Evolutionary conservation across 2,113 vertebrate species (phyloP).

Genomic region (Sebastes schlegelii): DNA sequence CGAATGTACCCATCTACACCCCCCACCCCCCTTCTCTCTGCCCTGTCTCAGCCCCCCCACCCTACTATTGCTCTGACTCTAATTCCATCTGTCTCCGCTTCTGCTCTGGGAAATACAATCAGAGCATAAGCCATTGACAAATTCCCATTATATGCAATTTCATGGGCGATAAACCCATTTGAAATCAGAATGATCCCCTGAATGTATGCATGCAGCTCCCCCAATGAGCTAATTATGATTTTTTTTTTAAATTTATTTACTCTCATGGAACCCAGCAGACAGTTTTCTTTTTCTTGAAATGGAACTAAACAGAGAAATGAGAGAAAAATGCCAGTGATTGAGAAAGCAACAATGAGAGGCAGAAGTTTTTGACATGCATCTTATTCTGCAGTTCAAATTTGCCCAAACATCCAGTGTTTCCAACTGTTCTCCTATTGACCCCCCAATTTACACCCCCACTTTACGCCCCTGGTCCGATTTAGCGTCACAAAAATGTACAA

Average conservation of each 20-base stretch:
- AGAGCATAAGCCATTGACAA: slow-evolving; percentile 71
- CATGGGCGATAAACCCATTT: slow-evolving; percentile 75
- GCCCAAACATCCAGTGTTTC: background rate
- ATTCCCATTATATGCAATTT: slow-evolving; percentile 79
- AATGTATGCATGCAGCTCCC: slow-evolving; percentile 58
- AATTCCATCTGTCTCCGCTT: slow-evolving; percentile 52
- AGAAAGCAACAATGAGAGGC: background rate
- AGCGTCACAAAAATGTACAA: too few species aligned
- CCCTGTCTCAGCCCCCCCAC: background rate
- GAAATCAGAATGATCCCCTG: slow-evolving; percentile 68
- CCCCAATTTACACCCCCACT: too few species aligned
- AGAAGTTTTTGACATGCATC: slow-evolving; percentile 8
- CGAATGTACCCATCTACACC: slow-evolving; percentile 13
- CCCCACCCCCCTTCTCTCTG: background rate
- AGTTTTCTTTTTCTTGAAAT: slow-evolving; percentile 34
- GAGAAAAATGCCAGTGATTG: background rate
- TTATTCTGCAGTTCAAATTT: background rate
- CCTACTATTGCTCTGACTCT: slow-evolving; percentile 16
- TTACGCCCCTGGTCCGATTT: too few species aligned
- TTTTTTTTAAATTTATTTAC: slow-evolving; percentile 48
- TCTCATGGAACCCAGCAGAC: slow-evolving; percentile 43
- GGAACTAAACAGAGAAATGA: slow-evolving; percentile 26
- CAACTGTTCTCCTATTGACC: background rate
- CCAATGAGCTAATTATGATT: slow-evolving; percentile 64
- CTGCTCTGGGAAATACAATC: slow-evolving; percentile 71